phyloP scores from a whole-genome alignment of 1,140 invertebrate genomes.

The Halyomorpha halys region DNA sequence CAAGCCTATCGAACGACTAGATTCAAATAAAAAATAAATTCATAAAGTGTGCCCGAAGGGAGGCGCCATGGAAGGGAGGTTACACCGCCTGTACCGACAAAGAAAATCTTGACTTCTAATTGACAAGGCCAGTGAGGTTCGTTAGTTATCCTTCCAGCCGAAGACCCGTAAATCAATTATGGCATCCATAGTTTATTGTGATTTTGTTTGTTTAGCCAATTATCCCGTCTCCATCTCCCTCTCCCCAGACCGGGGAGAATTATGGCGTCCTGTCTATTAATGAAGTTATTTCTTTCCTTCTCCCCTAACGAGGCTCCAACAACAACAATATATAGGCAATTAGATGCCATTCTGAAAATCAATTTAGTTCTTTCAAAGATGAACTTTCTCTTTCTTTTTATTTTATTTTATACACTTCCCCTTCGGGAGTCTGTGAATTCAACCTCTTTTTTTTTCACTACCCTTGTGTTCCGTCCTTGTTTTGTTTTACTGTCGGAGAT shows the following conservation, averaged over 20 bases:
- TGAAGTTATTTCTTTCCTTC: slow-evolving; percentile 25
- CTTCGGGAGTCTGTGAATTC: neutral
- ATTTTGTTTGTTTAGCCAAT: slow-evolving; percentile 30
- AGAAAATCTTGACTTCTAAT: slow-evolving; percentile 11
- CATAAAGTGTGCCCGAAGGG: neutral
- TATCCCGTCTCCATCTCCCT: slow-evolving; percentile 15
- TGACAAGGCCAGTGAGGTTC: slow-evolving; percentile 19
- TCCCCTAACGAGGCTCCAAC: slow-evolving; percentile 21
- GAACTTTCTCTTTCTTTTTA: slow-evolving; percentile 6
- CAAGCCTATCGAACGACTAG: no score
- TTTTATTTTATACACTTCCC: neutral
- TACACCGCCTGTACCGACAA: slow-evolving; percentile 18
- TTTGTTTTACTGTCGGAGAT: neutral
- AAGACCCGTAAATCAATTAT: slow-evolving; percentile 28
- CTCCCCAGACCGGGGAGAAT: neutral
- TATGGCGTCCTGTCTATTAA: slow-evolving; percentile 24
- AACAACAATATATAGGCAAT: slow-evolving; percentile 29
- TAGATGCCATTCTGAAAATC: slow-evolving; percentile 24
- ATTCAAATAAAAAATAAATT: slow-evolving; percentile 1
- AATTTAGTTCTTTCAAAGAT: slow-evolving; percentile 20
- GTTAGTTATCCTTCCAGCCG: slow-evolving; percentile 9
- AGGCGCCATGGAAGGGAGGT: neutral
- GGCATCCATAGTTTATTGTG: slow-evolving; percentile 25
- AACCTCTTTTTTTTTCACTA: slow-evolving; percentile 1
- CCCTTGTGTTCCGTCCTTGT: neutral